These are phyloP conservation scores for Petrocephalus microphthalmus DNA, from an alignment of 2,113 vertebrate genomes.

Conservation along the genomic window DNA sequence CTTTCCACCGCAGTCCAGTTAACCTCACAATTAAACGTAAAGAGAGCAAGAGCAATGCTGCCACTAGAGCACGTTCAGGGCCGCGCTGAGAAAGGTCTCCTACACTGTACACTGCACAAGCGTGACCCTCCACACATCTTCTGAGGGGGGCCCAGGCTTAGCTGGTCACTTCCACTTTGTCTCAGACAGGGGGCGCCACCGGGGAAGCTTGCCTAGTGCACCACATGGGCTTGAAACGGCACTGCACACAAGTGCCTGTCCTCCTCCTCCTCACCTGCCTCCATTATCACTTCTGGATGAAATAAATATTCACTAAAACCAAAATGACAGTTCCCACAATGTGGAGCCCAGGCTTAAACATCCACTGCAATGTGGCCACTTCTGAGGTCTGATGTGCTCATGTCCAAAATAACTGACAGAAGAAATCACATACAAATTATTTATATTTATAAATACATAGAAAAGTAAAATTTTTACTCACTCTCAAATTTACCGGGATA, in stretches of 20 bases:
- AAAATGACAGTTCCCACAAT: constrained; percentile 22
- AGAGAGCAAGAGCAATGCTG: constrained; percentile 3
- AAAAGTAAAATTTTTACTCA: constrained; percentile 11
- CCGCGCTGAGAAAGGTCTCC: background rate
- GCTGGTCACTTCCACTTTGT: background rate
- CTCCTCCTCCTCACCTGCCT: background rate
- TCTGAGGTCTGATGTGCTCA: background rate
- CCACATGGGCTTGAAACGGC: background rate
- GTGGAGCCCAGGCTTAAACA: background rate
- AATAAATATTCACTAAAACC: constrained; percentile 31
- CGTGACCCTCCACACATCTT: background rate
- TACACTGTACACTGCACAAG: background rate
- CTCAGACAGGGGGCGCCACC: background rate
- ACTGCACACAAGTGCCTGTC: background rate
- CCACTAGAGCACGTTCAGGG: constrained; percentile 13
- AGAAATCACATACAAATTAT: background rate
- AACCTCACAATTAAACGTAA: constrained; percentile 28
- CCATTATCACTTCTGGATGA: constrained; percentile 7
- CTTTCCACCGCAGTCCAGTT: constrained; percentile 36
- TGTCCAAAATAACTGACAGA: constrained; percentile 1
- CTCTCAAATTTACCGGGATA: constrained; percentile 4
- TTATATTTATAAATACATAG: constrained; percentile 14
- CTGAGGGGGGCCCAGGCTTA: background rate
- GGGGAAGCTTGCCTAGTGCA: background rate
- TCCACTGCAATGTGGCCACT: background rate